Evolutionary conservation across 2,888 invertebrate genomes (phyloP).

Genomic region (Apamea sordens): DNA sequence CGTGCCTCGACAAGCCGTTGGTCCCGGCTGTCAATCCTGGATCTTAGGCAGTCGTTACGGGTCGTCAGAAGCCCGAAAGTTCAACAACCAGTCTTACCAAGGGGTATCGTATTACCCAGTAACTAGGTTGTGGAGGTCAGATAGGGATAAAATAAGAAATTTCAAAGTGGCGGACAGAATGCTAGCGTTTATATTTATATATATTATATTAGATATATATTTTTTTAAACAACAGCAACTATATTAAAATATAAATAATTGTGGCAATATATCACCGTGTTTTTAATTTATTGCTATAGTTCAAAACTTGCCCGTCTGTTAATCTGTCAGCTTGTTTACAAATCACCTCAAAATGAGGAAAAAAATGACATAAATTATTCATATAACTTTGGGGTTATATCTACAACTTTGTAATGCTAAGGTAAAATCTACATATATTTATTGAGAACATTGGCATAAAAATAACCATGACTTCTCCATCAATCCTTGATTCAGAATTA

Average conservation of each 20-base stretch:
- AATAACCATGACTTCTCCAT: constrained; percentile 10
- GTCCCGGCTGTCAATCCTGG: not conserved
- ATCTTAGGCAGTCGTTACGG: not conserved
- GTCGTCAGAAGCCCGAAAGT: no score
- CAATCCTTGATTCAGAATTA: not conserved
- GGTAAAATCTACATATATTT: constrained; percentile 10
- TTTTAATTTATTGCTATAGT: not conserved
- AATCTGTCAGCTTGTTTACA: not conserved
- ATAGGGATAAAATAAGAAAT: no score
- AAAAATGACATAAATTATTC: not conserved
- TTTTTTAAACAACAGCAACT: no score
- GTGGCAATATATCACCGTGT: not conserved
- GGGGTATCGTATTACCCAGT: no score
- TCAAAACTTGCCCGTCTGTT: not conserved
- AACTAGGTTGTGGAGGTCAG: no score
- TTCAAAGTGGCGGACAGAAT: no score
- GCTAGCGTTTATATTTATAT: no score
- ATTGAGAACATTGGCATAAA: not conserved
- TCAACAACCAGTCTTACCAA: no score
- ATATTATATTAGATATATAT: no score
- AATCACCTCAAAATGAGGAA: not conserved
- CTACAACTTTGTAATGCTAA: constrained; percentile 6
- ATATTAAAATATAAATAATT: not conserved
- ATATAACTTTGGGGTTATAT: not conserved
- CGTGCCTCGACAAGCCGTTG: not conserved